These are phyloP conservation scores for Cisticola juncidis DNA, from an alignment of 2,113 vertebrate species.

Conservation along the genomic window DNA sequence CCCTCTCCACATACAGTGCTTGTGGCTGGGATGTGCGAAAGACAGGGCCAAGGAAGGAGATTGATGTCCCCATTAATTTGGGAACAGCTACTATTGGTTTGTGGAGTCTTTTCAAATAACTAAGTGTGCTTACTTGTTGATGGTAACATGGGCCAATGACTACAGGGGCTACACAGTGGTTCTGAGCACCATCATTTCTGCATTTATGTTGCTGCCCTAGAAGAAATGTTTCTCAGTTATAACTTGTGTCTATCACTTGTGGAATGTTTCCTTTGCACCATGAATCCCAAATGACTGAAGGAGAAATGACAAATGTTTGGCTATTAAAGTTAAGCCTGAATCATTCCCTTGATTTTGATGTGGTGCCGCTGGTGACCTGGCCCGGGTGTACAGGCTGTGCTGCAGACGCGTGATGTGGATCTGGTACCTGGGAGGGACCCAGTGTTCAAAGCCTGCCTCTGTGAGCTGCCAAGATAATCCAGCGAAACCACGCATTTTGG, in stretches of 20 bases:
- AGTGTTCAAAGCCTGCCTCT: neutral
- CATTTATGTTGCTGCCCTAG: neutral
- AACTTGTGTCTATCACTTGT: neutral
- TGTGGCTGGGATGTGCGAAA: neutral
- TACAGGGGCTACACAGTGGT: neutral
- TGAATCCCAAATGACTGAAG: neutral
- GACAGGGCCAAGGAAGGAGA: neutral
- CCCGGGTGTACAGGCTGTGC: neutral
- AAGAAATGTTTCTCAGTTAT: neutral
- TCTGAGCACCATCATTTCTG: neutral
- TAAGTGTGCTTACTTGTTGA: neutral
- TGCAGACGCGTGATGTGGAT: neutral
- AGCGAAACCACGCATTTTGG: neutral
- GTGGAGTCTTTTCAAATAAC: neutral
- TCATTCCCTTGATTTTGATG: neutral
- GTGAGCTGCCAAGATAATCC: neutral
- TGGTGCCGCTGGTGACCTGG: neutral
- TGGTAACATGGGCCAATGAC: neutral
- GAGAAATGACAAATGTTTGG: neutral
- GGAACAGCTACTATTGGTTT: neutral
- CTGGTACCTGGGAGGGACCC: neutral
- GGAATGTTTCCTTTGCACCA: neutral
- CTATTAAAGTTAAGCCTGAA: neutral
- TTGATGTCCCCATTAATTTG: neutral
- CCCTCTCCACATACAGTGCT: neutral